These are phyloP conservation scores for Ophioninae sp. DNA, from an alignment of 2,888 invertebrate genomes.

Conservation along the genomic window DNA sequence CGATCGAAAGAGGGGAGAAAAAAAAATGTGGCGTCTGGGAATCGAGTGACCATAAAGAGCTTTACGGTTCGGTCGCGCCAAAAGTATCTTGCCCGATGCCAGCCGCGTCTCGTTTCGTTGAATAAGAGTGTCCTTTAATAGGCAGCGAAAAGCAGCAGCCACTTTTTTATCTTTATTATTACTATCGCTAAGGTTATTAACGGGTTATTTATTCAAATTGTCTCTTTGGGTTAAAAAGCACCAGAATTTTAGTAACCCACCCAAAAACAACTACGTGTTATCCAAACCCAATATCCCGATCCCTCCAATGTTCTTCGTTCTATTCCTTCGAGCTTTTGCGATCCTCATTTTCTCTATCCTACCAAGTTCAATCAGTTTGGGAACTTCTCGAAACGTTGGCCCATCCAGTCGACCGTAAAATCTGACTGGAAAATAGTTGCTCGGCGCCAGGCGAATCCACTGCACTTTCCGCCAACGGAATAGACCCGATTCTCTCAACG, in stretches of 20 bases:
- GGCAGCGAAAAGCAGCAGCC: not conserved
- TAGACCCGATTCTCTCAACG: not conserved
- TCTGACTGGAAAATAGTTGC: not conserved
- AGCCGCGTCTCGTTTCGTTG: not conserved
- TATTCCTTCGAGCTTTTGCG: not conserved
- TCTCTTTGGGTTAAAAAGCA: not conserved
- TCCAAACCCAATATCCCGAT: not conserved
- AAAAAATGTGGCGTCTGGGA: constrained; percentile 50
- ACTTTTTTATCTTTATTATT: not conserved
- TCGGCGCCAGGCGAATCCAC: not conserved
- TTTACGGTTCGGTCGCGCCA: constrained; percentile 32
- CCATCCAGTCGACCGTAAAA: not conserved
- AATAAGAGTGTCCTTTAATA: not conserved
- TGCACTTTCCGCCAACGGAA: not conserved
- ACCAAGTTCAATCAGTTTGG: not conserved
- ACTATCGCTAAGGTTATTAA: not conserved
- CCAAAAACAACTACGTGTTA: not conserved
- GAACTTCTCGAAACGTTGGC: not conserved
- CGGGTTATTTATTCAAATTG: not conserved
- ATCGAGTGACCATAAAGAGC: constrained; percentile 64
- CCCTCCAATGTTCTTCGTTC: not conserved
- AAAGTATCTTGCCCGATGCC: not conserved
- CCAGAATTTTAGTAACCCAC: not conserved
- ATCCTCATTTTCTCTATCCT: not conserved
- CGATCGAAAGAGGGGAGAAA: constrained; percentile 16